phyloP scores from a whole-genome alignment of 1,140 invertebrate genomes.

The Solen grandis region DNA sequence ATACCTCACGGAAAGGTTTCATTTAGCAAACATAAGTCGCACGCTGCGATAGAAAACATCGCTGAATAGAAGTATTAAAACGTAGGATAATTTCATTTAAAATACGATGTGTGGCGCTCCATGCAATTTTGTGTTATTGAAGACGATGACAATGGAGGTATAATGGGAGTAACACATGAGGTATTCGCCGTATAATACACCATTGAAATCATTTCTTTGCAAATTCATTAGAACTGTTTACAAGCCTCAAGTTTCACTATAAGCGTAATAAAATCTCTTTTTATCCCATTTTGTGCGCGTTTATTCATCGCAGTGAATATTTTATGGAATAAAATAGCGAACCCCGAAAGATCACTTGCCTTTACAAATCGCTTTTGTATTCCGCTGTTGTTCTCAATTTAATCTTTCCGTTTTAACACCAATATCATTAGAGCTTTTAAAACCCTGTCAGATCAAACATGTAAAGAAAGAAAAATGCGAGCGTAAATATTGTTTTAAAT shows the following conservation, averaged over 20 bases:
- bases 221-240: slow-evolving; percentile 55
- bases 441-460: too few relatives aligned
- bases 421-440: too few relatives aligned
- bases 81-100: slow-evolving; percentile 54
- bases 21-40: slow-evolving; percentile 49
- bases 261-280: slow-evolving; percentile 55
- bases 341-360: too few relatives aligned
- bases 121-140: slow-evolving; percentile 49
- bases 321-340: too few relatives aligned
- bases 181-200: slow-evolving; percentile 36
- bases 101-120: slow-evolving; percentile 47
- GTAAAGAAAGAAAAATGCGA: too few relatives aligned
- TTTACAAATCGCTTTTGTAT: slow-evolving; percentile 43
- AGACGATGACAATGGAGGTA: slow-evolving; percentile 29
- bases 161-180: slow-evolving; percentile 53
- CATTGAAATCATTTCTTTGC: slow-evolving; percentile 38
- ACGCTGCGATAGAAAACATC: slow-evolving; percentile 47
- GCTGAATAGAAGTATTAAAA: slow-evolving; percentile 52
- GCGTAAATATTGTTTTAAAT: too few relatives aligned
- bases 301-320: too few relatives aligned
- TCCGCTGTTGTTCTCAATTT: background rate
- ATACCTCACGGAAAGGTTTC: slow-evolving; percentile 49
- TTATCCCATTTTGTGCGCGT: slow-evolving; percentile 53
- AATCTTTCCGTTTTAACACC: slow-evolving; percentile 20
- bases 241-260: slow-evolving; percentile 51